Conservation (phyloP, 1,140 invertebrate genomes). For the Heliothis subflexa region DNA sequence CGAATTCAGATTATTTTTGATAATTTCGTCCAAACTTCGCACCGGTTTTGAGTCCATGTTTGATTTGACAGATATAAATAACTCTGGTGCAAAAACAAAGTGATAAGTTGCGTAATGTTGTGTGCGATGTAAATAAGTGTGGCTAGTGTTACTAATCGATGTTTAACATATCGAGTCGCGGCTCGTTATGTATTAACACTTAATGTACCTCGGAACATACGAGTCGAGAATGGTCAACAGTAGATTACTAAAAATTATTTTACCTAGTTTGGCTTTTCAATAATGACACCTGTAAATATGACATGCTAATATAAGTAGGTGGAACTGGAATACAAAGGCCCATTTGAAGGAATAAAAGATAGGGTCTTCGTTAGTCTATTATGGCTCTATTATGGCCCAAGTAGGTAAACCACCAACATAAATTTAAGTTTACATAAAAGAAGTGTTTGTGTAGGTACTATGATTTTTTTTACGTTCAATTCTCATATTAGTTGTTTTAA, state of each 20-base stretch:
- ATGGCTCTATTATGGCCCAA: too few species aligned
- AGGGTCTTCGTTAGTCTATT: too few species aligned
- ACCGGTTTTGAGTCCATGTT: conserved; percentile 26
- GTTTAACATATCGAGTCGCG: conserved; percentile 35
- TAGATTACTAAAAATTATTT: neutral
- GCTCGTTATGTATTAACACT: conserved; percentile 41
- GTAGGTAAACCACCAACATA: too few species aligned
- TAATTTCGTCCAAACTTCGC: conserved; percentile 63
- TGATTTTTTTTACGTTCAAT: too few species aligned
- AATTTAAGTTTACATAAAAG: too few species aligned
- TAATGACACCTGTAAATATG: too few species aligned
- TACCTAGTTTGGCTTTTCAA: neutral
- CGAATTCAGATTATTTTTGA: conserved; percentile 79
- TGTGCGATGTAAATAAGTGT: conserved; percentile 43
- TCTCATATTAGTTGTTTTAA: too few species aligned
- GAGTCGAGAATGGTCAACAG: conserved; percentile 26
- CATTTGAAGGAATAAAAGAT: too few species aligned
- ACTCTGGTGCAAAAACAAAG: conserved; percentile 9
- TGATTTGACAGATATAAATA: conserved; percentile 17
- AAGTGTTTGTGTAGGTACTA: too few species aligned
- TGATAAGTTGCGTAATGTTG: conserved; percentile 44
- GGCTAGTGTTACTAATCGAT: conserved; percentile 37
- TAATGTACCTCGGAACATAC: neutral
- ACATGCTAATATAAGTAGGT: too few species aligned
- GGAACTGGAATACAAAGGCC: too few species aligned